These are phyloP conservation scores for Drosophila sturtevanti DNA, from an alignment of 1,140 invertebrate species.

Conservation along the genomic window DNA sequence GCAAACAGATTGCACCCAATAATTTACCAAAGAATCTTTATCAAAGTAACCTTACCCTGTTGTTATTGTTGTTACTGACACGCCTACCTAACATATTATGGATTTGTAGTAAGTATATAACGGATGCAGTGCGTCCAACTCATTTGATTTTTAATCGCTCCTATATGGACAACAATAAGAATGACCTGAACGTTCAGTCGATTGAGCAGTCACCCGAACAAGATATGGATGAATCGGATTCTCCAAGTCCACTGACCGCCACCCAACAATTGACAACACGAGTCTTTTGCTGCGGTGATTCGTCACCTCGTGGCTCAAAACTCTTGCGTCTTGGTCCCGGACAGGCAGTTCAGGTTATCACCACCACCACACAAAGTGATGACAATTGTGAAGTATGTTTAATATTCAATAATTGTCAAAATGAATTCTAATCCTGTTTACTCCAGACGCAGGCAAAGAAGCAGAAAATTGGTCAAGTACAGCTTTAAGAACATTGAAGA, in stretches of 20 bases:
- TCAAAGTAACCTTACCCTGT: slow-evolving; percentile 51
- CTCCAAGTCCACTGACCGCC: slow-evolving; percentile 54
- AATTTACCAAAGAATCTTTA: slow-evolving; percentile 24
- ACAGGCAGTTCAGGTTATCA: slow-evolving; percentile 76
- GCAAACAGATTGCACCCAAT: slow-evolving; percentile 26
- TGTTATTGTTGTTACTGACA: slow-evolving; percentile 61
- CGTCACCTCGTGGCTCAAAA: slow-evolving; percentile 48
- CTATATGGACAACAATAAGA: slow-evolving; percentile 69
- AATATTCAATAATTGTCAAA: neutral
- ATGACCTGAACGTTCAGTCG: slow-evolving; percentile 26
- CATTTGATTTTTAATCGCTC: slow-evolving; percentile 66
- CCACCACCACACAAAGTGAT: slow-evolving; percentile 26
- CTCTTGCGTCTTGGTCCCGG: slow-evolving; percentile 63
- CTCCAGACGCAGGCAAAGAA: slow-evolving; percentile 59
- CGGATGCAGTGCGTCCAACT: slow-evolving; percentile 66
- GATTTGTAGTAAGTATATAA: slow-evolving; percentile 78
- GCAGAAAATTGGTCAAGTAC: slow-evolving; percentile 60
- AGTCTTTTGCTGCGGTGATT: slow-evolving; percentile 76
- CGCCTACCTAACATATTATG: slow-evolving; percentile 40
- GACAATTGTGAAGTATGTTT: slow-evolving; percentile 40
- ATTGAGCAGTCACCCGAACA: slow-evolving; percentile 41
- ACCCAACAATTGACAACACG: slow-evolving; percentile 40
- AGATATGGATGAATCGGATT: slow-evolving; percentile 74
- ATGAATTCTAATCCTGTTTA: neutral
- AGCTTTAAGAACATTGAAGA: slow-evolving; percentile 42